Evolutionary conservation across 2,797 vertebrate species (phyloP), one percentile per base, ranked within the genome.

Genomic region (Pangasius sanitwongsei): DNA sequence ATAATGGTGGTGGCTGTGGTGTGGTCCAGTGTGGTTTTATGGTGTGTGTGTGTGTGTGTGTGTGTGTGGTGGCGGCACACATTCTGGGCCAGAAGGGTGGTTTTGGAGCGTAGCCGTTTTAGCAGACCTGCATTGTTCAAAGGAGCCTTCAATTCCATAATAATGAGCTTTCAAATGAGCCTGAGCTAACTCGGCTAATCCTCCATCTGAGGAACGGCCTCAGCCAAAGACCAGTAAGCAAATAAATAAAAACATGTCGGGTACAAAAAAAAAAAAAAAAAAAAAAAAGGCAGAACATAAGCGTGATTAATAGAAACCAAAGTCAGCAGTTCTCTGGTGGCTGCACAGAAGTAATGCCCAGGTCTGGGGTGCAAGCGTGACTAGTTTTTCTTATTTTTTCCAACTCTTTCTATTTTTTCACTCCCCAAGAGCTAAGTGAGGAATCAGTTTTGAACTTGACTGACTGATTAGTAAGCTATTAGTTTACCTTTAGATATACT

Each of bases 111-210:
- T 37, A 44, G 70, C 92, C 89, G 89, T 92, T 96, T 96, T 96
- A 96, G 95, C 94, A 90, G 92, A 90, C 92, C 93, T 92, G 94
- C 95, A 96, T 91, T 95, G 95, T 96, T 95, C 95, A 93, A 93
- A 82, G 91, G 94, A 95, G 93, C 93, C 93, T 93, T 92, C 95
- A 95, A 96, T 95, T 94, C 93, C 93, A 85, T 94, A 93, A 93
- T 96, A 96, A 96, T 96, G 95, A 96, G 94, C 92, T 93, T 90
- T 93, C 95, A 96, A 96, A 96, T 96, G 94, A 96, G 95, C 94
- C 94, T 92, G 93, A 94, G 95, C 94, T 94, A 95, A 95, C 94
- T 95, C 92, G 63, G 89, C 94, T 96, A 96, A 96, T 96, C 95
- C 95, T 90, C 91, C 93, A 95, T 95, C 95, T 94, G 95, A 96